phyloP scores from a whole-genome alignment of 2,113 vertebrate species.

The Platysternon megacephalum region DNA sequence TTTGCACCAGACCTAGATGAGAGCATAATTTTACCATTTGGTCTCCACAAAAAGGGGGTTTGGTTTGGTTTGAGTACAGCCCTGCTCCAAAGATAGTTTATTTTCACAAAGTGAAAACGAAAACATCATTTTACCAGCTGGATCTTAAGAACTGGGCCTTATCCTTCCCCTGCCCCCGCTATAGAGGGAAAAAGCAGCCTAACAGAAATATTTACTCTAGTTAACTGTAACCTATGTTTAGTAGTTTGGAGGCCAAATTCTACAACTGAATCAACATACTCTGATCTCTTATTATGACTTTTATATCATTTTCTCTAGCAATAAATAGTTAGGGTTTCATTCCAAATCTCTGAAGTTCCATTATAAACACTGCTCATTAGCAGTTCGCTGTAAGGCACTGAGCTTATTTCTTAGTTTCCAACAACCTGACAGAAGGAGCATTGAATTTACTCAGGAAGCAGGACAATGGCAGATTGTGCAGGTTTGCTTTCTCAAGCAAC shows the following conservation, averaged over 20 bases:
- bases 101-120: neutral
- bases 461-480: conserved; percentile 20
- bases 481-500: conserved; percentile 40
- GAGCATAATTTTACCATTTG: neutral
- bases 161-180: neutral
- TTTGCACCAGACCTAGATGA: neutral
- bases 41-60: neutral
- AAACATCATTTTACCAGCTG: neutral
- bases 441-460: neutral
- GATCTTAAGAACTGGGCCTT: neutral
- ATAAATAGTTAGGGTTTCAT: neutral
- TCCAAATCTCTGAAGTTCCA: neutral
- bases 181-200: neutral
- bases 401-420: conserved; percentile 4
- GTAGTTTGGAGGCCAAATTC: conserved; percentile 15
- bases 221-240: conserved; percentile 35
- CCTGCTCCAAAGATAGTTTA: neutral
- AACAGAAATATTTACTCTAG: conserved; percentile 14
- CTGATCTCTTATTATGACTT: conserved; percentile 34
- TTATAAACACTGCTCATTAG: conserved; percentile 16
- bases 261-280: conserved; percentile 52
- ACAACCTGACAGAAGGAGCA: neutral
- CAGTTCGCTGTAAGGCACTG: neutral
- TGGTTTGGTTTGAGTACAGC: neutral
- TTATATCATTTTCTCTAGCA: conserved; percentile 12